phyloP scores from a whole-genome alignment of 2,797 vertebrate species.

The Muscicapa striata region DNA sequence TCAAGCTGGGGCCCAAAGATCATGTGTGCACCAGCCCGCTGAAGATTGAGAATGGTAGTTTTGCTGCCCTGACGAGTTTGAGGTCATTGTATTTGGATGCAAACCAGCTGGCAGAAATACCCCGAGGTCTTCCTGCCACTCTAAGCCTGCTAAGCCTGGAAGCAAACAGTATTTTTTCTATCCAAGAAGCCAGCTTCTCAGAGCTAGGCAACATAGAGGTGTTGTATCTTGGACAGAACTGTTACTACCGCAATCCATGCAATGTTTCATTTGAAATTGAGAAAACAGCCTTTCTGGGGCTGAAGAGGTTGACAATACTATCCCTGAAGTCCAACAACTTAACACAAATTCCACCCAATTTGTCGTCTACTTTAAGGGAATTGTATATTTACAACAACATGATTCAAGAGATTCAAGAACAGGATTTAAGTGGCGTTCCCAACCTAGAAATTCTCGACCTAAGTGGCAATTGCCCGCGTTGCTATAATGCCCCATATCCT shows the following conservation, averaged over 20 bases:
- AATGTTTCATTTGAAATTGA: slow-evolving; percentile 86
- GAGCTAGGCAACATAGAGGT: slow-evolving; percentile 81
- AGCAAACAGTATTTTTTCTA: slow-evolving; percentile 86
- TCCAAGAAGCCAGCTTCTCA: slow-evolving; percentile 83
- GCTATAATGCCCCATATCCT: slow-evolving; percentile 90
- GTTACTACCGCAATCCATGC: slow-evolving; percentile 94
- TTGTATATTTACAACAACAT: slow-evolving; percentile 93
- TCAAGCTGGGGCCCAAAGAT: slow-evolving; percentile 87
- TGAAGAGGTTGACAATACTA: slow-evolving; percentile 83
- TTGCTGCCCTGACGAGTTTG: slow-evolving; percentile 80
- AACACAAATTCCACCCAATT: slow-evolving; percentile 81
- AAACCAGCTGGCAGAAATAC: slow-evolving; percentile 88
- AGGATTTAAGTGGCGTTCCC: slow-evolving; percentile 84
- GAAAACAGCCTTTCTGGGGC: slow-evolving; percentile 80
- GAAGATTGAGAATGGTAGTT: slow-evolving; percentile 79
- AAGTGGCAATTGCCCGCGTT: slow-evolving; percentile 94
- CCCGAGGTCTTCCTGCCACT: slow-evolving; percentile 82
- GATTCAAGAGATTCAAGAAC: slow-evolving; percentile 77
- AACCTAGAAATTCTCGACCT: slow-evolving; percentile 90
- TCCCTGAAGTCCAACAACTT: slow-evolving; percentile 93
- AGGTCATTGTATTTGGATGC: slow-evolving; percentile 91
- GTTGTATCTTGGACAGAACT: slow-evolving; percentile 93
- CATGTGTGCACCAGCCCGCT: slow-evolving; percentile 75
- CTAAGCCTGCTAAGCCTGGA: slow-evolving; percentile 90
- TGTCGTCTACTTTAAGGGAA: slow-evolving; percentile 85